phyloP scores from a whole-genome alignment of 2,113 vertebrate genomes.

The Myiozetetes cayanensis region DNA sequence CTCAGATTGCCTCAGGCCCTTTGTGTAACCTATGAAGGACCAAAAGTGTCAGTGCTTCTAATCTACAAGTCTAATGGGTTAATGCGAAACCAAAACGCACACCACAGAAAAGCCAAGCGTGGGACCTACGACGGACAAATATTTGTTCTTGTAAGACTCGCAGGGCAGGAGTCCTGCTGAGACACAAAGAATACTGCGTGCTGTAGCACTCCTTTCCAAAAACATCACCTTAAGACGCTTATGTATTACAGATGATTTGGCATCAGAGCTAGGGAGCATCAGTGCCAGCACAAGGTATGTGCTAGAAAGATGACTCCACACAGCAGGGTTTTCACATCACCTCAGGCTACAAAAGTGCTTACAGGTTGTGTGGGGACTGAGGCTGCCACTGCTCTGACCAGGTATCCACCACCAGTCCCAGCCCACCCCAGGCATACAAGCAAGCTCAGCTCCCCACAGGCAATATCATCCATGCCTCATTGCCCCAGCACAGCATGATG shows the following conservation, averaged over 20 bases:
- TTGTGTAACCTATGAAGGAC: conserved; percentile 26
- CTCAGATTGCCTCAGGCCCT: conserved; percentile 36
- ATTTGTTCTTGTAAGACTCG: conserved; percentile 37
- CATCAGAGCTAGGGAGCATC: conserved; percentile 27
- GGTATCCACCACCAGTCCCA: not conserved
- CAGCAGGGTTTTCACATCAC: not conserved
- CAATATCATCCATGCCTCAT: not conserved
- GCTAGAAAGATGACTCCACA: conserved; percentile 15
- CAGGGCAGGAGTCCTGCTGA: conserved; percentile 50
- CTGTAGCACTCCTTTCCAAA: conserved; percentile 57
- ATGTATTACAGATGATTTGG: conserved; percentile 33
- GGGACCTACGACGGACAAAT: not conserved
- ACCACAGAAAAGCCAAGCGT: conserved; percentile 26
- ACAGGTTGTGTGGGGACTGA: conserved; percentile 11
- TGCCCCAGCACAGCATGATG: conserved; percentile 1
- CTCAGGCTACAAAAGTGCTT: conserved; percentile 43
- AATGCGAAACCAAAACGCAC: not conserved
- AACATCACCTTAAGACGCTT: conserved; percentile 25
- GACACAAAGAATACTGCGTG: conserved; percentile 53
- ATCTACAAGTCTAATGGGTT: not conserved
- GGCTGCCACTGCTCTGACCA: conserved; percentile 5
- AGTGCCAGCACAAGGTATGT: conserved; percentile 30
- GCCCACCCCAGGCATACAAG: not conserved
- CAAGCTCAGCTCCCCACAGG: conserved; percentile 19
- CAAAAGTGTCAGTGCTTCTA: conserved; percentile 66